These are phyloP conservation scores for Melanaphis sacchari DNA, from an alignment of 1,140 invertebrate species.

Conservation along the genomic window DNA sequence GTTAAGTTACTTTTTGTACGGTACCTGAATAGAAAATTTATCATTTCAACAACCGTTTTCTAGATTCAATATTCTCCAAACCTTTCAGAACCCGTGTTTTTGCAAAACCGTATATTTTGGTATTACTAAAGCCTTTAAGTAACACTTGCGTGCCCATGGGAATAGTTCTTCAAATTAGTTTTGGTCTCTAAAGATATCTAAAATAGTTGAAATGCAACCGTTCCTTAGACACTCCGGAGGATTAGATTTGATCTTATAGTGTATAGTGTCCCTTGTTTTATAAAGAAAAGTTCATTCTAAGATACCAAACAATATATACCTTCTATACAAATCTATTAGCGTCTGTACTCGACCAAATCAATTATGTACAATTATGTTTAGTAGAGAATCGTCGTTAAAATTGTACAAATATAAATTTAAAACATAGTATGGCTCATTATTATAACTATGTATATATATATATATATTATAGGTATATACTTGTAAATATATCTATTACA, in stretches of 20 bases:
- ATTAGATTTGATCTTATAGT: constrained; percentile 37
- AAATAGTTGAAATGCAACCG: constrained; percentile 36
- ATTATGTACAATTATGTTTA: not conserved
- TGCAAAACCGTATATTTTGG: not conserved
- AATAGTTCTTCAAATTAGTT: constrained; percentile 35
- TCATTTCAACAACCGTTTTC: not conserved
- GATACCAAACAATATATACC: not conserved
- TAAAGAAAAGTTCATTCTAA: constrained; percentile 34
- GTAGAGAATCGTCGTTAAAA: not conserved
- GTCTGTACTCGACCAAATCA: not conserved
- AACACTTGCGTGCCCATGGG: constrained; percentile 25
- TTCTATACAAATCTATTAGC: constrained; percentile 28
- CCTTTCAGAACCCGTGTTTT: constrained; percentile 43
- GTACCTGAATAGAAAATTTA: not conserved
- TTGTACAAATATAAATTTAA: not conserved
- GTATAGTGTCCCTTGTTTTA: constrained; percentile 5
- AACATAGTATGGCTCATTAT: too few species aligned
- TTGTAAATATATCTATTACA: too few species aligned
- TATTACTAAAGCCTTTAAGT: constrained; percentile 35
- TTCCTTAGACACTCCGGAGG: constrained; percentile 31
- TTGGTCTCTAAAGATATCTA: constrained; percentile 34
- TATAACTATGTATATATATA: too few species aligned
- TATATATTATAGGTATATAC: too few species aligned
- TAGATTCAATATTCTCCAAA: constrained; percentile 19
- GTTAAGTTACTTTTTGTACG: not conserved